Percentiles rank a stretch among this genome's conserved stretches.
Conservation (phyloP, 2,113 vertebrate species). For the Hippocampus guttulatus region DNA sequence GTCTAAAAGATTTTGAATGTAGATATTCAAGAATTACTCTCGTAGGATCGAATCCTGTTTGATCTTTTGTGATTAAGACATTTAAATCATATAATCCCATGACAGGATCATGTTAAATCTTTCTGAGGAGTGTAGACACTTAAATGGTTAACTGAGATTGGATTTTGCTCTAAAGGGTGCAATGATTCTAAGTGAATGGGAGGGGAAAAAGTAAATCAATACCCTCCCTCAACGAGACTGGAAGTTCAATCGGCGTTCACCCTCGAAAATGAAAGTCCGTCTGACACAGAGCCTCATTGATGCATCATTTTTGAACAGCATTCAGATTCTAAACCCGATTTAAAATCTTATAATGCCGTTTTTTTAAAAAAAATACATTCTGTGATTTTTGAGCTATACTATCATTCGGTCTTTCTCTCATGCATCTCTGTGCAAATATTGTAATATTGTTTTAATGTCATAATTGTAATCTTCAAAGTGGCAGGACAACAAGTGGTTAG, state of each 20-base stretch:
- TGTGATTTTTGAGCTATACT: neutral
- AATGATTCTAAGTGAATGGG: neutral
- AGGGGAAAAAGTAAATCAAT: neutral
- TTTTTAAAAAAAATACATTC: neutral
- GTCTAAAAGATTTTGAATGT: constrained; percentile 15
- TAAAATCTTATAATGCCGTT: neutral
- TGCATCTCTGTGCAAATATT: neutral
- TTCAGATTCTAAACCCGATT: neutral
- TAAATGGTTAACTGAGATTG: neutral
- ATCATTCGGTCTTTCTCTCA: neutral
- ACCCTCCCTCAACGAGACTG: neutral
- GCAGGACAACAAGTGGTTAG: neutral
- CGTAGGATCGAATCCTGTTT: constrained; percentile 5
- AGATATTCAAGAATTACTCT: constrained; percentile 15
- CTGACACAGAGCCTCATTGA: neutral
- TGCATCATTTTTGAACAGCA: neutral
- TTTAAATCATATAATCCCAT: constrained; percentile 9
- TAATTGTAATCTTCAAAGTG: neutral
- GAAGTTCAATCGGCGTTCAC: neutral
- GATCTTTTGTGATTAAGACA: constrained; percentile 3
- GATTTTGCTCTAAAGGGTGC: neutral
- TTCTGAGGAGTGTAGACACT: neutral
- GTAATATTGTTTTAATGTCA: neutral
- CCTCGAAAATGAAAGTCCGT: neutral
- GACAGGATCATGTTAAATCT: neutral